Conservation (phyloP, 30 jellyfish, hydroid and myxozoan species). For the Aurelia aurita region DNA sequence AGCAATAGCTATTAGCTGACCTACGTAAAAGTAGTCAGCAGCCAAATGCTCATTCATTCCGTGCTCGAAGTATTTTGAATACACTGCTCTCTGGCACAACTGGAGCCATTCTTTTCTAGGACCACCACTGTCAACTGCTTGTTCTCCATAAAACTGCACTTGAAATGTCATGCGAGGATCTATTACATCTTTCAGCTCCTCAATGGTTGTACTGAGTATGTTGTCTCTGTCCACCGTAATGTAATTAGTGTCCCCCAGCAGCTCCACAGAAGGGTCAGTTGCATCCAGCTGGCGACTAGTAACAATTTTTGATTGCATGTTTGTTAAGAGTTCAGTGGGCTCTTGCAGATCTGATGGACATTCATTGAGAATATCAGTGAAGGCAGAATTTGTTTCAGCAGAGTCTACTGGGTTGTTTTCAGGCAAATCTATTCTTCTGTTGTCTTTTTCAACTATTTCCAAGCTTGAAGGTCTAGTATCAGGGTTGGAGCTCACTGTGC, state of each 20-base stretch:
- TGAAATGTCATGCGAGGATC: slow-evolving; percentile 53
- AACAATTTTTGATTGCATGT: slow-evolving; percentile 34
- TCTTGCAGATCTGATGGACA: slow-evolving; percentile 25
- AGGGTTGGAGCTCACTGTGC: no score
- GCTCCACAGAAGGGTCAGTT: slow-evolving; percentile 16
- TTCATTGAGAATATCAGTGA: no score
- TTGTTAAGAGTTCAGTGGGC: slow-evolving; percentile 28
- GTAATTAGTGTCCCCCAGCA: slow-evolving; percentile 47
- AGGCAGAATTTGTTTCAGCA: no score
- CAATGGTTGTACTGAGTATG: slow-evolving; percentile 28
- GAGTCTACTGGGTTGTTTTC: no score
- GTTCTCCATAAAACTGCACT: slow-evolving; percentile 59
- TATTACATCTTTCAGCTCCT: slow-evolving; percentile 25
- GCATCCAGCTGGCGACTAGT: slow-evolving; percentile 51
- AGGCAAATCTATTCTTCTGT: neutral
- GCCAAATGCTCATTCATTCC: slow-evolving; percentile 39
- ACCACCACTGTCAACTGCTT: slow-evolving; percentile 57
- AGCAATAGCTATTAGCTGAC: slow-evolving; percentile 42
- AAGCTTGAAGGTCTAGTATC: no score
- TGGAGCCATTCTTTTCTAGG: slow-evolving; percentile 68
- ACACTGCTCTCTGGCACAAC: slow-evolving; percentile 30
- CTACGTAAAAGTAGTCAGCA: slow-evolving; percentile 47
- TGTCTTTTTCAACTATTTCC: no score
- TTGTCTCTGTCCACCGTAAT: slow-evolving; percentile 51
- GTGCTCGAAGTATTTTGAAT: slow-evolving; percentile 39